Evolutionary conservation across 2,888 invertebrate species (phyloP), one percentile per base, ranked within the genome.

Genomic region (Melieria crassipennis): DNA sequence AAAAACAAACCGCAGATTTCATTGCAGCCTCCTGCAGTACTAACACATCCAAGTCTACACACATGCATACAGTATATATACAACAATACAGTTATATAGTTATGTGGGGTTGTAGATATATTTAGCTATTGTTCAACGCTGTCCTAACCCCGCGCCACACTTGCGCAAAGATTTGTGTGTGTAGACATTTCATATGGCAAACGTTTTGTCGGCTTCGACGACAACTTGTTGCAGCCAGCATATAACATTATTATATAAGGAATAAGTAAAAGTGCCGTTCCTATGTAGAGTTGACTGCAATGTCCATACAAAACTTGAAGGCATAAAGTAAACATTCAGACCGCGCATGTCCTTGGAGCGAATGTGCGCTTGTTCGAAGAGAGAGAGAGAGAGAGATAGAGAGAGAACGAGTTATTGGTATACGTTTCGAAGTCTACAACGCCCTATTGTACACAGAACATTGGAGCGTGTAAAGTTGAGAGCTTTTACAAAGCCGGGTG

Each of bases 211-310:
- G 77, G 71, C 70, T 57, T 70, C 7, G 55, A 43, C 47, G 76
- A 76, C 78, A 72, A 78, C 78, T 77, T 78, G 78, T 78, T 78
- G 78, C 77, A 74, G 65, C 68, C 30, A 30, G 30, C 30, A 30
- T 30, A 30, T 30, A 30, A 30, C 30, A 30, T 43, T 48, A 16
- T 46, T 57, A 50, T 47, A 67, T 52, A 52, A 52, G 13, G 13
- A 52, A 13, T 52, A 13, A n/a, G 13, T 11, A 52, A 13, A 7
- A 52, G 13, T 52, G 52, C 9, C 5, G 13, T 7, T 7, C 13
- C 11, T 7, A 52, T 52, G 9, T 52, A 7, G 5, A 10, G 10
- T 61, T 42, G 30, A 30, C 30, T 30, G 30, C 30, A 30, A 30
- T 30, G 30, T 30, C 48, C 30, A 6, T 42, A 55, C 4, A 48